Evolutionary conservation across 2,888 invertebrate genomes (phyloP).

Genomic region (Rhaphigaster nebulosa): DNA sequence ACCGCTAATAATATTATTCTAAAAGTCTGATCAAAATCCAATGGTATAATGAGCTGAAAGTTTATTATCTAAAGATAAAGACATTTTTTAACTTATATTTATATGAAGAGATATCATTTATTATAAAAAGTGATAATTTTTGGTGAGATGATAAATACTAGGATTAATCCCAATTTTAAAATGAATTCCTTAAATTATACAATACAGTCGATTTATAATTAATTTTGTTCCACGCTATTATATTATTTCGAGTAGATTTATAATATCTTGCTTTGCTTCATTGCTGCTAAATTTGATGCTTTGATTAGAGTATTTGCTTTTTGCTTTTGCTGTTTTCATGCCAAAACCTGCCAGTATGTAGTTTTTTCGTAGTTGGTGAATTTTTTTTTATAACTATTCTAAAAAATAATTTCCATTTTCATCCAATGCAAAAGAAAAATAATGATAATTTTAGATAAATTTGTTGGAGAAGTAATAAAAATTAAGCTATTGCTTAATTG

Average conservation of each 20-base stretch:
- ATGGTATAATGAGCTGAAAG: neutral
- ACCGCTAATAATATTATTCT: neutral
- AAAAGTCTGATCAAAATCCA: neutral
- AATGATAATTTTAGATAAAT: neutral
- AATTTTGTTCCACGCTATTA: neutral
- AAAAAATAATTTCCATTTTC: neutral
- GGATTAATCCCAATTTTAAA: neutral
- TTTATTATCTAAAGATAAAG: neutral
- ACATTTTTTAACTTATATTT: too few species aligned
- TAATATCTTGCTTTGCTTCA: constrained; percentile 4
- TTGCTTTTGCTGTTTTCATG: neutral
- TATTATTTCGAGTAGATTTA: neutral
- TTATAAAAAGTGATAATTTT: neutral
- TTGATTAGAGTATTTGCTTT: neutral
- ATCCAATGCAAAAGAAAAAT: neutral
- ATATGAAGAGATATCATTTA: neutral
- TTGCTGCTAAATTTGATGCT: neutral
- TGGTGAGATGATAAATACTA: neutral
- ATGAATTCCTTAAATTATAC: neutral
- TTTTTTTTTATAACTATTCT: neutral
- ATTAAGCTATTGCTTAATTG: neutral
- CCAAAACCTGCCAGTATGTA: neutral
- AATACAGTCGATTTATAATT: neutral
- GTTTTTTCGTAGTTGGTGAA: neutral
- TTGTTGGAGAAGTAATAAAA: neutral